phyloP scores from a whole-genome alignment of 2,888 invertebrate species.

The Macrophya annulata region DNA sequence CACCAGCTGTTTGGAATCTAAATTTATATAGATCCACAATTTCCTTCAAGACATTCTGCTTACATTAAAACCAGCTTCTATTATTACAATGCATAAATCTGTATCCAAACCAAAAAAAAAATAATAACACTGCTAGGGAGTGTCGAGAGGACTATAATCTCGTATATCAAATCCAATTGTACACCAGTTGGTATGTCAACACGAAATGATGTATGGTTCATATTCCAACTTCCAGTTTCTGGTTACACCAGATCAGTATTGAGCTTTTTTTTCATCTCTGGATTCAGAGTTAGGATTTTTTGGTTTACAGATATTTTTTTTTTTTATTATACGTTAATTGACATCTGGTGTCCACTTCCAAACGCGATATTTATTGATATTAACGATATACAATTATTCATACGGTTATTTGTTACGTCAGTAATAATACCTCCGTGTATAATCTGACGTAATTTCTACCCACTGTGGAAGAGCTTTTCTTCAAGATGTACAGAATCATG shows the following conservation, averaged over 20 bases:
- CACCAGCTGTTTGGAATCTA: not conserved
- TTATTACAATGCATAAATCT: not conserved
- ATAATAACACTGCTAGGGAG: not conserved
- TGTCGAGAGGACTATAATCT: slow-evolving; percentile 1
- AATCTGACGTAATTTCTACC: not conserved
- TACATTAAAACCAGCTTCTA: not conserved
- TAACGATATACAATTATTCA: not conserved
- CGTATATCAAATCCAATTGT: not conserved
- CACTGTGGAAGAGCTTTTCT: not conserved
- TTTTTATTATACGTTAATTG: no score
- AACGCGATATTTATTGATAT: not conserved
- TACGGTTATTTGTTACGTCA: not conserved
- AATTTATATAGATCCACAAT: not conserved
- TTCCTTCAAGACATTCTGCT: not conserved
- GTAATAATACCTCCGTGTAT: not conserved
- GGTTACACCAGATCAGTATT: not conserved
- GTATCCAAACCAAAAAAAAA: not conserved
- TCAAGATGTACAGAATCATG: slow-evolving; percentile 4
- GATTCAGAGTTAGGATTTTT: not conserved
- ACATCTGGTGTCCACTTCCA: no score
- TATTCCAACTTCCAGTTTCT: not conserved
- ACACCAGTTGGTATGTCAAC: not conserved
- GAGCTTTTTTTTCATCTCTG: not conserved
- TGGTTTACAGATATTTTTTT: no score
- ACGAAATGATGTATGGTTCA: not conserved